Conservation (phyloP, 37 sponge, comb jelly and placozoan genomes). For the Aplysina aerophoba region DNA sequence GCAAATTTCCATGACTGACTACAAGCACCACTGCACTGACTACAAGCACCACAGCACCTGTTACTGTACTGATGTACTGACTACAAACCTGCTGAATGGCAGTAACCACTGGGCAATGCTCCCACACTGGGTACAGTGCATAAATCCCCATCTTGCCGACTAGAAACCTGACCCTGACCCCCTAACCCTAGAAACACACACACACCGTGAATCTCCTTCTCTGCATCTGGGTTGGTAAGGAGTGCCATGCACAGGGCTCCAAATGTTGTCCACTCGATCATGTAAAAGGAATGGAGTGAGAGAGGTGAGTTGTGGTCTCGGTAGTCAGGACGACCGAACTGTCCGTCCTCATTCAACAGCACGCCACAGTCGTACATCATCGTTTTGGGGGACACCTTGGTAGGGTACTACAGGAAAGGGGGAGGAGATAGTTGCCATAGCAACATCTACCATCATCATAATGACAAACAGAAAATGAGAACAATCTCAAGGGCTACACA, state of each 20-base stretch:
- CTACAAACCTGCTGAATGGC: no score
- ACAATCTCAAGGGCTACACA: no score
- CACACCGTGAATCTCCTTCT: conserved; percentile 48
- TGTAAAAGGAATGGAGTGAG: conserved; percentile 88
- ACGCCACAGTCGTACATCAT: conserved; percentile 26
- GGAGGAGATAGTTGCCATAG: neutral
- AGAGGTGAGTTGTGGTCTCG: conserved; percentile 58
- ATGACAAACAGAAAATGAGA: neutral
- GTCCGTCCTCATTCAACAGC: conserved; percentile 75
- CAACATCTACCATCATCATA: neutral
- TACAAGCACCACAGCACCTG: no score
- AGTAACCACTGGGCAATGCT: no score
- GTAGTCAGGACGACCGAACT: conserved; percentile 83
- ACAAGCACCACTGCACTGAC: no score
- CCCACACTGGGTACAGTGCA: no score
- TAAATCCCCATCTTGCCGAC: no score
- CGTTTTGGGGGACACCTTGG: conserved; percentile 46
- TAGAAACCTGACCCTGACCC: no score
- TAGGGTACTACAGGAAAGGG: conserved; percentile 50
- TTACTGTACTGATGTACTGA: no score
- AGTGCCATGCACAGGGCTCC: conserved; percentile 77
- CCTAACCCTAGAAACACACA: neutral
- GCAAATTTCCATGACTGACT: no score
- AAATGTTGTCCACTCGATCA: conserved; percentile 83
- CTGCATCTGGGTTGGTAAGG: conserved; percentile 70